Percentiles rank a stretch among this genome's conserved stretches.
Evolutionary conservation across 1,140 invertebrate species (phyloP).

Genomic region (Panulirus ornatus): DNA sequence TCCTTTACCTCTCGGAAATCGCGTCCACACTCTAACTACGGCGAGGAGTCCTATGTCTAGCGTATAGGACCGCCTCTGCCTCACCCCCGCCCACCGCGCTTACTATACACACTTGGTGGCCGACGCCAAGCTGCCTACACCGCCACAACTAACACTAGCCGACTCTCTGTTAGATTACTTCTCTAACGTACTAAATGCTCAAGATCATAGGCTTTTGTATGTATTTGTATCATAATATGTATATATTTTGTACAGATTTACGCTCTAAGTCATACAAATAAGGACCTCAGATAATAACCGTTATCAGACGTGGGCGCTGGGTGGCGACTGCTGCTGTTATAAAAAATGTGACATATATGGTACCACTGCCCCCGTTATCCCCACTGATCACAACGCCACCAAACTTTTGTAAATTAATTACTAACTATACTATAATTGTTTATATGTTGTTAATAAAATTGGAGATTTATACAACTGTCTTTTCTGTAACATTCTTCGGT

Average conservation of each 20-base stretch:
- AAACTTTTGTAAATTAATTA: conserved; percentile 69
- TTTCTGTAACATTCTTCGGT: no score
- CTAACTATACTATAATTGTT: conserved; percentile 70
- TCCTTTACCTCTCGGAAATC: conserved; percentile 74
- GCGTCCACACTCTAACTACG: conserved; percentile 75
- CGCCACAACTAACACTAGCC: conserved; percentile 66
- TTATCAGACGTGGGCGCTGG: conserved; percentile 13
- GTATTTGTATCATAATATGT: conserved; percentile 67
- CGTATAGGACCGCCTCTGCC: background rate
- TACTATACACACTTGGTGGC: conserved; percentile 46
- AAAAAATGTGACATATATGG: no score
- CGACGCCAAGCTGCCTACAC: conserved; percentile 40
- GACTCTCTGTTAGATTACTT: conserved; percentile 71
- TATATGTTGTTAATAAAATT: conserved; percentile 72
- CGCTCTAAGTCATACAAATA: conserved; percentile 68
- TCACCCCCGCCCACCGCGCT: conserved; percentile 62
- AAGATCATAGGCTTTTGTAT: conserved; percentile 68
- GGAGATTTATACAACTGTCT: conserved; percentile 55
- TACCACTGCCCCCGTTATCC: background rate
- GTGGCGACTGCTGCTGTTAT: background rate
- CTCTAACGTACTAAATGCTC: conserved; percentile 73
- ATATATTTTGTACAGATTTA: conserved; percentile 63
- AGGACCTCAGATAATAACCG: conserved; percentile 52
- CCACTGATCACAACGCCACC: conserved; percentile 20
- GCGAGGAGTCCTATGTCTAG: conserved; percentile 77